Conservation (phyloP, 1,140 invertebrate genomes). For the Drosophila virilis region DNA sequence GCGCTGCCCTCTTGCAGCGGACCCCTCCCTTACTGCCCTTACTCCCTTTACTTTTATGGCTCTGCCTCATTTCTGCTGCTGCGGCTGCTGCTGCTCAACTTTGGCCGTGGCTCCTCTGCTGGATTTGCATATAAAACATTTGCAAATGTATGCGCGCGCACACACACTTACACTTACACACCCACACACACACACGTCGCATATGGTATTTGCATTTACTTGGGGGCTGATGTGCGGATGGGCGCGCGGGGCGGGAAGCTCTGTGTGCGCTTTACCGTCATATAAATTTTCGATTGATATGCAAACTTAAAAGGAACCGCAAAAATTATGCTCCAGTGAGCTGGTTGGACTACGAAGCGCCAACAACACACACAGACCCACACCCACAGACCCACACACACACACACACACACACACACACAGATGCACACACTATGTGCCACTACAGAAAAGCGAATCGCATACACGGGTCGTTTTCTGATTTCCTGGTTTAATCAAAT, state of each 20-base stretch:
- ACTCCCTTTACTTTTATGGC: conserved; percentile 33
- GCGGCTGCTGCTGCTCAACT: conserved; percentile 17
- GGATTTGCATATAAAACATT: conserved; percentile 82
- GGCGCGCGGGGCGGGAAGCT: conserved; percentile 1
- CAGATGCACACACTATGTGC: neutral
- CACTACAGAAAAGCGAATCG: neutral
- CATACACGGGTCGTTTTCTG: conserved; percentile 8
- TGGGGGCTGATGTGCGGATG: conserved; percentile 23
- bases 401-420: conserved; percentile 4
- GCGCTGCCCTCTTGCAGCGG: conserved; percentile 34
- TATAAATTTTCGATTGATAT: conserved; percentile 83
- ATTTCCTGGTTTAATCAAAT: neutral
- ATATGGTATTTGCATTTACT: conserved; percentile 66
- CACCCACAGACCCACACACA: neutral
- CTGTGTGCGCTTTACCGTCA: conserved; percentile 64
- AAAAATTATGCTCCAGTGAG: conserved; percentile 83
- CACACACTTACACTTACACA: conserved; percentile 30
- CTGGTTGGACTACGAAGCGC: conserved; percentile 48
- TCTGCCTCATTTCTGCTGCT: conserved; percentile 25
- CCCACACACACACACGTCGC: conserved; percentile 31
- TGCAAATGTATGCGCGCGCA: conserved; percentile 78
- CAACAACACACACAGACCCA: neutral
- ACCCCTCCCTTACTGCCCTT: neutral
- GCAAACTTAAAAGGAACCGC: conserved; percentile 84
- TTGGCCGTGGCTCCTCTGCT: conserved; percentile 48